Percentiles rank a stretch among this genome's conserved stretches.
Evolutionary conservation across 2,113 vertebrate genomes (phyloP).

Genomic region (Morone chrysops): DNA sequence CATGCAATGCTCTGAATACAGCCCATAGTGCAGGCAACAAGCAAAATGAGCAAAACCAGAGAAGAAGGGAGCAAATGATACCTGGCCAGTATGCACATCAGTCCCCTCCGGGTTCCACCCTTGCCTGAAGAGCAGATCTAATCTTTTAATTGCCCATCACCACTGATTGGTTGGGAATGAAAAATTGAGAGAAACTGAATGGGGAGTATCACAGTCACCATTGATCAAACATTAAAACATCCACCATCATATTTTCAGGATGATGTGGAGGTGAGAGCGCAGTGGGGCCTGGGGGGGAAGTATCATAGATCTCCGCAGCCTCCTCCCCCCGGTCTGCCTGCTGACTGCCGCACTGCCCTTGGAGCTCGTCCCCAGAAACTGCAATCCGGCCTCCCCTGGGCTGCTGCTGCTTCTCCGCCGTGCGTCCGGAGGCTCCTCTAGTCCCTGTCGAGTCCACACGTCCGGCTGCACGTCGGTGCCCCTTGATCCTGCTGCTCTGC

Average conservation of each 20-base stretch:
- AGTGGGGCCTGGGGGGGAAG: constrained; percentile 67
- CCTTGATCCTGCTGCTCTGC: constrained; percentile 81
- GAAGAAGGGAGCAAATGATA: constrained; percentile 74
- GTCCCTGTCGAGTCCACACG: constrained; percentile 75
- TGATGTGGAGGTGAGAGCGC: constrained; percentile 58
- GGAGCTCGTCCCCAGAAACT: constrained; percentile 84
- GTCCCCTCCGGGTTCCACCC: constrained; percentile 78
- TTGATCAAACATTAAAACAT: constrained; percentile 49
- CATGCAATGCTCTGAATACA: constrained; percentile 97
- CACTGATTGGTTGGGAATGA: constrained; percentile 50
- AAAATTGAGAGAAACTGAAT: not conserved
- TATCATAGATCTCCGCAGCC: constrained; percentile 79
- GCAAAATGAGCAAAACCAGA: constrained; percentile 80
- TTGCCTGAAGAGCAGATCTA: constrained; percentile 71
- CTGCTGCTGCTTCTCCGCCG: constrained; percentile 71
- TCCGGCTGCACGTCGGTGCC: constrained; percentile 82
- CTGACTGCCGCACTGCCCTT: constrained; percentile 86
- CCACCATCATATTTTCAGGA: constrained; percentile 54
- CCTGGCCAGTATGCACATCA: constrained; percentile 81
- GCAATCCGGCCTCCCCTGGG: constrained; percentile 80
- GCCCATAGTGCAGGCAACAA: constrained; percentile 88
- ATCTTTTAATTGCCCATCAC: constrained; percentile 66
- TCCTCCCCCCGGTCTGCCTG: constrained; percentile 80
- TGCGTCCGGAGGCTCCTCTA: constrained; percentile 60
- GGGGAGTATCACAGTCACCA: constrained; percentile 61